Base-by-base conservation (phyloP, 2,888 invertebrate species). In the Ophion obscuratus region DNA sequence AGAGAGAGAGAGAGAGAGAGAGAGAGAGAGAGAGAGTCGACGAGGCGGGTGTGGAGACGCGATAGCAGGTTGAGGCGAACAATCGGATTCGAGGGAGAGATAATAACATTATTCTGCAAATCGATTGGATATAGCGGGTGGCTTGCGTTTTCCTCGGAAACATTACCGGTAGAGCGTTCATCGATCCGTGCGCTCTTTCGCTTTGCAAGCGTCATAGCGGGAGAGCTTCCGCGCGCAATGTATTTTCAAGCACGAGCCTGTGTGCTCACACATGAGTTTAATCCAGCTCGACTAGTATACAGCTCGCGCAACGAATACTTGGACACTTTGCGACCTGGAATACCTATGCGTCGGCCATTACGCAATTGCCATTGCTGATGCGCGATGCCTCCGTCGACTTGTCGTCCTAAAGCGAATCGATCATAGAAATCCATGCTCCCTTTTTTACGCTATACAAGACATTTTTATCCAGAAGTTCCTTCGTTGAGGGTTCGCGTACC, bases 71-170 rank as follows among this genome's bases (percentile, higher is more conserved):
- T 83, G 80, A 83, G 73, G 85, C 76, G 83, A 83, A 83, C 85
- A 80, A 85, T 85, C 85, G 80, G 83, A 85, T 85, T 83, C 83
- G 73, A 80, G 83, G 76, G 27, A 66, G 61, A 76, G 83, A 85
- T 85, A 85, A 85, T 85, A 80, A 83, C 83, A 83, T 85, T 85
- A 85, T 85, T 85, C 76, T 80, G 76, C 71, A 85, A 85, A 85
- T 85, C 85, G 85, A 85, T 85, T 85, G 85, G 71, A 73, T 62
- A 80, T 53, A 20, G 76, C 57, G 75, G 36, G 83, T 47, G 73
- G 57, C 44, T 36, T 53, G 66, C 53, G 57, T 59, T n/a, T 59
- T 74, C 71, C 76, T 71, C 80, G 80, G 76, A 80, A 77, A 85
- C 85, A 80, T 85, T 83, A 83, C 85, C 76, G 77, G 83, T 83